Conservation (phyloP, 1,140 invertebrate species). For the Batillaria attramentaria region DNA sequence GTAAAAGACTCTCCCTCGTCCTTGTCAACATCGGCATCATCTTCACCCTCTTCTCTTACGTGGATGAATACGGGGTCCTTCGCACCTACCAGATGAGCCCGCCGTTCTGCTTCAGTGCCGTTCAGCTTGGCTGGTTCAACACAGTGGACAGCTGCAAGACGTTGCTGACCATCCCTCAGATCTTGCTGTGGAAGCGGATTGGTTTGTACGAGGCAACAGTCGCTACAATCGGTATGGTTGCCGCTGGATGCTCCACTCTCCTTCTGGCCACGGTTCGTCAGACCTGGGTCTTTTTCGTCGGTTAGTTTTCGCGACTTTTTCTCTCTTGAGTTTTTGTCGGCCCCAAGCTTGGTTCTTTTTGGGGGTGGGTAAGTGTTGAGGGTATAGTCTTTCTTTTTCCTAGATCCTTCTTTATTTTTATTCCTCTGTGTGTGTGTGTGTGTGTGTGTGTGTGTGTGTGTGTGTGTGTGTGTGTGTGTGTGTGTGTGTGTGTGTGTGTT, state of each 20-base stretch:
- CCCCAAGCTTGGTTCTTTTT: background rate
- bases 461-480: background rate
- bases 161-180: background rate
- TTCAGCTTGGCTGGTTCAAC: background rate
- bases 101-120: background rate
- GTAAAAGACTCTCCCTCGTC: background rate
- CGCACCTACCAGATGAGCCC: conserved; percentile 3
- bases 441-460: background rate
- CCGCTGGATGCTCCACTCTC: background rate
- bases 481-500: background rate
- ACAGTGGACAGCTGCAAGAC: background rate
- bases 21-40: background rate
- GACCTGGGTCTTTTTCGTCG: background rate
- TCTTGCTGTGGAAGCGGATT: background rate
- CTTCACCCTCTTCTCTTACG: background rate
- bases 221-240: background rate
- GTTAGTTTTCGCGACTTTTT: background rate
- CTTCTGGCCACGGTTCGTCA: background rate
- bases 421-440: background rate
- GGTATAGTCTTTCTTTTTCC: background rate
- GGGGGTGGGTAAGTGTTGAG: background rate
- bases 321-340: background rate
- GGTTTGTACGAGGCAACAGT: background rate
- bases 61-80: background rate
- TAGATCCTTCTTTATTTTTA: background rate